Base-by-base conservation (phyloP, 2,888 invertebrate species). In the Cerastis rubricosa region DNA sequence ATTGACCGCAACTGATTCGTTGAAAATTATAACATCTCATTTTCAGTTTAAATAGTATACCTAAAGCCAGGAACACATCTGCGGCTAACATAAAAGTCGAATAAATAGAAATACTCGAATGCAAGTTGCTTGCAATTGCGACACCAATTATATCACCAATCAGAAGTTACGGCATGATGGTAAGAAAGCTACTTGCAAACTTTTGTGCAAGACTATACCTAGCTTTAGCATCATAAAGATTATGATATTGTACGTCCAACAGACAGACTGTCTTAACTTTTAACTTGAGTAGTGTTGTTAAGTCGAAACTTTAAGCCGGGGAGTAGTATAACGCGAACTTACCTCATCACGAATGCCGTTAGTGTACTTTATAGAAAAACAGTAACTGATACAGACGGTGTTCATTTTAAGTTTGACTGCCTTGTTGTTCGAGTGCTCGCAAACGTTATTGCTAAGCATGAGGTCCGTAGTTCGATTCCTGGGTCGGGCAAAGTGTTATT, bases 291-390 rank as follows among this genome's bases (percentile, higher is more conserved):
- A 49, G 35, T 67, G 54, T 74, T 68, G 29, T 19, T 80, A 51
- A 68, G 81, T 40, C 25, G 68, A 65, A 80, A 79, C 57, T 79
- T 81, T 59, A 22, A 29, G 22, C 29, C 76, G 8, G 12, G 12
- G 49, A 75, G 35, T 64, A 35, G 22, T 45, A 40, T 69, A 49
- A 51, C 64, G 68, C 49, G 14, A 75, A 75, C 64, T 65, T 80
- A 69, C 64, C 57, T 74, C 68, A 65, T 54, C 35, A 25, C 19
- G 25, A 51, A 59, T 69, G 57, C 49, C n/a, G 25, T 29, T 29
- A 29, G 25, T 81, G 2, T 40, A 51, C 22, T 69, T 78, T 63
- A 29, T 19, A 45, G 22, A 57, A 19, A 51, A 14, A 29, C 19
- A 59, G 22, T 76, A 12, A 61, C 74, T 49, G 25, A 61, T 17